phyloP scores from a whole-genome alignment of 2,888 invertebrate species.

The Agrotis clavis region DNA sequence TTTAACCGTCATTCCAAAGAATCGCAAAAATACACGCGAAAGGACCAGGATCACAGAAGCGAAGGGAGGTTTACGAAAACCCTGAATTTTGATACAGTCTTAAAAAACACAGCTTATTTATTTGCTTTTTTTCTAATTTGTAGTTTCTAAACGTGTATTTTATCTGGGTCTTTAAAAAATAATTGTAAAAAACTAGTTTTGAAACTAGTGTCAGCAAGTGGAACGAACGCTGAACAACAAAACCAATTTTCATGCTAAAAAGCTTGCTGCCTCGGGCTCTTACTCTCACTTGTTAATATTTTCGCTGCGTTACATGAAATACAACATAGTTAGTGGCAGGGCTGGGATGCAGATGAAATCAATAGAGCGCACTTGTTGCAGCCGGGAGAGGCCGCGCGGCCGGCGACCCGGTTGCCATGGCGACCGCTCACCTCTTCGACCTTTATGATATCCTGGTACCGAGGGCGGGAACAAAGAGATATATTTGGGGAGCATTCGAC shows the following conservation, averaged over 20 bases:
- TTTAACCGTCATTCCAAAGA: not conserved
- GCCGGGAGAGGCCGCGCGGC: slow-evolving; percentile 52
- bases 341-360: slow-evolving; percentile 71
- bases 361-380: slow-evolving; percentile 76
- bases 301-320: slow-evolving; percentile 40
- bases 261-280: not conserved
- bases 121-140: not conserved
- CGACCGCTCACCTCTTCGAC: slow-evolving; percentile 63
- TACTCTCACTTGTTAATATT: slow-evolving; percentile 19
- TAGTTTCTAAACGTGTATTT: not conserved
- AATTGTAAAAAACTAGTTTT: not conserved
- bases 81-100: not conserved
- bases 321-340: slow-evolving; percentile 37
- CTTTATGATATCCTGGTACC: slow-evolving; percentile 57
- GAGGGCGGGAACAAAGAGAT: slow-evolving; percentile 29
- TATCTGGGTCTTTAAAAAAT: too few species aligned
- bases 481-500: slow-evolving; percentile 1
- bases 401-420: slow-evolving; percentile 70
- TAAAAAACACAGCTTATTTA: not conserved
- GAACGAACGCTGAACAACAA: not conserved
- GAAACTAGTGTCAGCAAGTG: not conserved
- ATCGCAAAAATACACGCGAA: not conserved
- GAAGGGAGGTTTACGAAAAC: not conserved
- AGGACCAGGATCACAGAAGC: slow-evolving; percentile 15
- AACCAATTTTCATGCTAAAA: not conserved